These are phyloP conservation scores for Eciton burchellii DNA, from an alignment of 1,140 invertebrate species.

Conservation along the genomic window DNA sequence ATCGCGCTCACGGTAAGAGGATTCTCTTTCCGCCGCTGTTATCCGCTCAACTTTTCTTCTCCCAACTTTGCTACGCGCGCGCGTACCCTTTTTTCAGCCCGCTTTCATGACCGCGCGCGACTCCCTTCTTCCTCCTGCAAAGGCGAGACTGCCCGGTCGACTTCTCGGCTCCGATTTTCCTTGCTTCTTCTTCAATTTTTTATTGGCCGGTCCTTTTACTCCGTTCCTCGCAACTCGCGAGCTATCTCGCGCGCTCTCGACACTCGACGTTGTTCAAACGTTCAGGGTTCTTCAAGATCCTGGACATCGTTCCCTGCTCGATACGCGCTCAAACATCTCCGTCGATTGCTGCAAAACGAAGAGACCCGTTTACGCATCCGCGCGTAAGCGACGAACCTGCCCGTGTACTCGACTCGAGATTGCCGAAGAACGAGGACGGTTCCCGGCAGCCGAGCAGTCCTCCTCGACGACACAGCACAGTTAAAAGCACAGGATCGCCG, in stretches of 20 bases:
- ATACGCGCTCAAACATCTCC: background rate
- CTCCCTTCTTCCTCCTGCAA: background rate
- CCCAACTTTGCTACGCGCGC: background rate
- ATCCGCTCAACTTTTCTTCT: slow-evolving; percentile 24
- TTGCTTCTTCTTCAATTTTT: too few species aligned
- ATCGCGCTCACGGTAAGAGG: slow-evolving; percentile 34
- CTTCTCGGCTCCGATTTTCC: background rate
- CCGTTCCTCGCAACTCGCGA: background rate
- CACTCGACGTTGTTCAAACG: too few species aligned
- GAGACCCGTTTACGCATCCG: background rate
- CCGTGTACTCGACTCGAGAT: background rate
- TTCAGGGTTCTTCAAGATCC: too few species aligned
- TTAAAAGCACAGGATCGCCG: slow-evolving; percentile 16
- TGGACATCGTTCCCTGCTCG: background rate
- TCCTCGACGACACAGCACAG: slow-evolving; percentile 2
- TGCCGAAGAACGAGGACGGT: background rate
- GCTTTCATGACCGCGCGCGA: background rate
- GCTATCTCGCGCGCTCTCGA: background rate
- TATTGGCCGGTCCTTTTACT: background rate
- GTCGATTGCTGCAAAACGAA: background rate
- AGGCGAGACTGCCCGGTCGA: background rate
- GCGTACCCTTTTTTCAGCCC: slow-evolving; percentile 14
- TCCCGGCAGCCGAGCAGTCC: background rate
- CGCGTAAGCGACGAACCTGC: background rate
- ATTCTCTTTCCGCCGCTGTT: slow-evolving; percentile 26